Conservation (phyloP, 2,113 vertebrate species). For the Aspiorhynchus laticeps region DNA sequence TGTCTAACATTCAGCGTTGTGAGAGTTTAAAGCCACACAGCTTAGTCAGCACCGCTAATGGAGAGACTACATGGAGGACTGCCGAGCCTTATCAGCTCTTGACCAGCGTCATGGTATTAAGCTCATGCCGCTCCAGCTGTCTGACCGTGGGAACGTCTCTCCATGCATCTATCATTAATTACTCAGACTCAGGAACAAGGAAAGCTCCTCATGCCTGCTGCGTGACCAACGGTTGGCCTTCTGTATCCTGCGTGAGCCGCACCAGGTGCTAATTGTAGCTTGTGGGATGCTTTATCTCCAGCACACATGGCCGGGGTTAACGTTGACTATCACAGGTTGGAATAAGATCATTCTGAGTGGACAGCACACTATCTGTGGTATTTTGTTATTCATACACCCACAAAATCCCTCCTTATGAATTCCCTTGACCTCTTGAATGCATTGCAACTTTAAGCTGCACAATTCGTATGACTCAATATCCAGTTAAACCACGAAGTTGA, state of each 20-base stretch:
- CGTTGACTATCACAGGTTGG: neutral
- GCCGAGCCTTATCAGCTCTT: constrained; percentile 29
- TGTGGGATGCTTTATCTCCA: constrained; percentile 26
- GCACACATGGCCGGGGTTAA: neutral
- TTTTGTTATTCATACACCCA: neutral
- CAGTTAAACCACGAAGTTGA: constrained; percentile 6
- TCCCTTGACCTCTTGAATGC: constrained; percentile 10
- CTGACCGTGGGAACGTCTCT: neutral
- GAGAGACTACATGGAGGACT: constrained; percentile 7
- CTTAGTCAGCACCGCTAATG: neutral
- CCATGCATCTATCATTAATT: constrained; percentile 13
- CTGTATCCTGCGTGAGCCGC: neutral
- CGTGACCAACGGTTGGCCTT: constrained; percentile 24
- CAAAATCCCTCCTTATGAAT: constrained; percentile 10
- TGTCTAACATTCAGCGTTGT: neutral
- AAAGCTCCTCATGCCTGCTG: neutral
- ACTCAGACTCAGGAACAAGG: neutral
- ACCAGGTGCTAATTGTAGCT: constrained; percentile 22
- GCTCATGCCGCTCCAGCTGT: neutral
- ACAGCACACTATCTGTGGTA: neutral
- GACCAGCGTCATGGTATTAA: neutral
- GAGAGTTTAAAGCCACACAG: neutral
- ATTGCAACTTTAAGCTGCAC: neutral
- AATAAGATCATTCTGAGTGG: neutral
- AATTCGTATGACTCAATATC: neutral